Evolutionary conservation across 2,113 vertebrate species (phyloP).

Genomic region (Ageneiosus marmoratus): DNA sequence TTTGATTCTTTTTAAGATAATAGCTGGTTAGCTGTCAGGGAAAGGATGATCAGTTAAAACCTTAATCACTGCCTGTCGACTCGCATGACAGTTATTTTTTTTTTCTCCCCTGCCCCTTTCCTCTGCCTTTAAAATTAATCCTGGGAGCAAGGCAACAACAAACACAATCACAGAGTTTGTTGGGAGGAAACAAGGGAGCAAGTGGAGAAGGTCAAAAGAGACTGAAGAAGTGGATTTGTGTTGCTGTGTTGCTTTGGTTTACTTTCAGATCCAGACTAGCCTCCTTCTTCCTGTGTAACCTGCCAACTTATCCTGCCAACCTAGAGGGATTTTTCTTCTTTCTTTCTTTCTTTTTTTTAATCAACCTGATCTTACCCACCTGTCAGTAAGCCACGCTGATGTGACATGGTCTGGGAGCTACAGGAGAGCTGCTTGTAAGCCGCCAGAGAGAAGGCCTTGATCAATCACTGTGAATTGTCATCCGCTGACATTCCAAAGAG

Average conservation of each 20-base stretch:
- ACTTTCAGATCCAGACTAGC: not conserved
- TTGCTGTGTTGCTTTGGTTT: conserved; percentile 31
- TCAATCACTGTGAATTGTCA: conserved; percentile 68
- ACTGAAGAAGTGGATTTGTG: not conserved
- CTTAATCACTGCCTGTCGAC: conserved; percentile 99
- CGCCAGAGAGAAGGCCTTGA: conserved; percentile 68
- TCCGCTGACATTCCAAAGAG: conserved; percentile 63
- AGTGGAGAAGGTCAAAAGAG: conserved; percentile 15
- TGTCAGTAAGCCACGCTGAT: conserved; percentile 56
- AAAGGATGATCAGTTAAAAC: conserved; percentile 99
- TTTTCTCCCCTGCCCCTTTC: conserved; percentile 66
- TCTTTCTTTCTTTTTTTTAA: conserved; percentile 8
- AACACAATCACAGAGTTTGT: conserved; percentile 65
- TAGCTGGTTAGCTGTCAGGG: conserved; percentile 99
- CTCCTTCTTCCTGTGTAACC: conserved; percentile 34
- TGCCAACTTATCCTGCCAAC: conserved; percentile 46
- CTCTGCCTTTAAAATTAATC: conserved; percentile 82
- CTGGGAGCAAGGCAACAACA: conserved; percentile 81
- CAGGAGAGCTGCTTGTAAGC: conserved; percentile 59
- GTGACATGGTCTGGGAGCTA: conserved; percentile 60
- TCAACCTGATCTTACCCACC: conserved; percentile 56
- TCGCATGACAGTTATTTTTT: conserved; percentile 88
- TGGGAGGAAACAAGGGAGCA: conserved; percentile 30
- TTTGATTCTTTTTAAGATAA: conserved; percentile 99
- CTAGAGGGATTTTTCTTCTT: conserved; percentile 22